Percentiles rank a stretch among this genome's conserved stretches.
These are phyloP conservation scores for Lindbergichthys nudifrons DNA, from an alignment of 2,797 vertebrate species.

Conservation along the genomic window DNA sequence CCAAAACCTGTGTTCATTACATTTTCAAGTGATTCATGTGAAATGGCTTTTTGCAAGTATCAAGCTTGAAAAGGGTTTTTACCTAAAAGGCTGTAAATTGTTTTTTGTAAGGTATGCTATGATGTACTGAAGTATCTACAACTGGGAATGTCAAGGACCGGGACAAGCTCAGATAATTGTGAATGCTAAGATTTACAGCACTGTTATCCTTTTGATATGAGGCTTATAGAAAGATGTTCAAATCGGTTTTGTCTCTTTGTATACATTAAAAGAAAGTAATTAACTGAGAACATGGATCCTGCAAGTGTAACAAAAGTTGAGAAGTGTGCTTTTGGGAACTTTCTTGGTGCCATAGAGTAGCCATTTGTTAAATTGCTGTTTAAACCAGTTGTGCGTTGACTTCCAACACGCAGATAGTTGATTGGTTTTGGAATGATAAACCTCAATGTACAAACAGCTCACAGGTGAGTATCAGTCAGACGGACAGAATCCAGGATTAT, in stretches of 20 bases:
- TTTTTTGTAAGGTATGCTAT: background rate
- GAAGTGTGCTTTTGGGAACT: too few species aligned
- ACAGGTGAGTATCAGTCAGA: slow-evolving; percentile 31
- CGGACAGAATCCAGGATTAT: background rate
- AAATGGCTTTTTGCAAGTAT: background rate
- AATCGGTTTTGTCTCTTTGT: background rate
- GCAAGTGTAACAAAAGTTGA: background rate
- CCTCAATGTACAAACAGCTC: background rate
- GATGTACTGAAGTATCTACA: background rate
- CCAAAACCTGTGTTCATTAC: background rate
- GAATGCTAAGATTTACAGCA: background rate
- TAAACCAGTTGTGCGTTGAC: too few species aligned
- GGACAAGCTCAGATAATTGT: background rate
- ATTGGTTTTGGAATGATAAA: too few species aligned
- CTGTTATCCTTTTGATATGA: background rate
- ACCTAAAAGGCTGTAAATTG: background rate
- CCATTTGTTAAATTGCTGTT: too few species aligned
- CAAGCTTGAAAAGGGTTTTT: background rate
- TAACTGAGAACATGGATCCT: background rate
- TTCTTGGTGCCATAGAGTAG: too few species aligned
- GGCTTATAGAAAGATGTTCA: background rate
- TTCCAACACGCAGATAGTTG: too few species aligned
- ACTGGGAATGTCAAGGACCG: background rate
- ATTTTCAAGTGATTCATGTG: background rate
- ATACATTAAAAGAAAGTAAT: background rate